phyloP scores from a whole-genome alignment of 1,140 invertebrate species.

The Hyphantria cunea region DNA sequence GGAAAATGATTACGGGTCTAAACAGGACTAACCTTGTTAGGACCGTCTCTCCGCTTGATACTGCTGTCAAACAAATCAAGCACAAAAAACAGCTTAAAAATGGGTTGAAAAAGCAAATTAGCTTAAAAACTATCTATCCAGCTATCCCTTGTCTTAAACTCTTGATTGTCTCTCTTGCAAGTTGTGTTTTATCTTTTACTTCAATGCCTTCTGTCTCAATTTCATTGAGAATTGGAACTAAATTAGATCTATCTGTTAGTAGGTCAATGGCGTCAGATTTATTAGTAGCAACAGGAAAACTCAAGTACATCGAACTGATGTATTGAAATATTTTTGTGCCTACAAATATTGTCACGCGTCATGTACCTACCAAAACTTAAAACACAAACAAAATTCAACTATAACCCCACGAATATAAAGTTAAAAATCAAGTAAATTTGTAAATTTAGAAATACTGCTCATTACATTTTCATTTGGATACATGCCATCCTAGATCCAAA shows the following conservation, averaged over 20 bases:
- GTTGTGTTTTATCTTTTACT: too few relatives aligned
- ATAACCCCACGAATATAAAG: conserved; percentile 4
- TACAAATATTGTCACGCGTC: conserved; percentile 10
- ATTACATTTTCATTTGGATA: conserved; percentile 15
- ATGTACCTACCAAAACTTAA: not conserved
- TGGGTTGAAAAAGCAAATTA: too few relatives aligned
- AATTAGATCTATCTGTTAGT: conserved; percentile 1
- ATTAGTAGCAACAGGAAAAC: conserved; percentile 24
- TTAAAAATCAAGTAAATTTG: not conserved
- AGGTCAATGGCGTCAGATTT: conserved; percentile 1
- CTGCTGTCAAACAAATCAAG: too few relatives aligned
- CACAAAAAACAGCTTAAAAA: too few relatives aligned
- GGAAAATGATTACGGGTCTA: too few relatives aligned
- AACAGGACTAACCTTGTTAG: too few relatives aligned
- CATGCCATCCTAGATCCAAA: conserved; percentile 14
- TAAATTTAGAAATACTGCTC: conserved; percentile 1
- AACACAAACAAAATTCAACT: conserved; percentile 1
- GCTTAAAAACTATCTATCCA: too few relatives aligned
- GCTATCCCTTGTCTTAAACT: too few relatives aligned
- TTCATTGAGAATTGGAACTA: not conserved
- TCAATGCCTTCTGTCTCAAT: not conserved
- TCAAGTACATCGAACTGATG: conserved; percentile 24
- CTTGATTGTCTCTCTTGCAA: too few relatives aligned
- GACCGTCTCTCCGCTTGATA: too few relatives aligned
- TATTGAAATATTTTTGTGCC: conserved; percentile 20